These are phyloP conservation scores for Drosophila cardini DNA, from an alignment of 1,140 invertebrate genomes.

Conservation along the genomic window DNA sequence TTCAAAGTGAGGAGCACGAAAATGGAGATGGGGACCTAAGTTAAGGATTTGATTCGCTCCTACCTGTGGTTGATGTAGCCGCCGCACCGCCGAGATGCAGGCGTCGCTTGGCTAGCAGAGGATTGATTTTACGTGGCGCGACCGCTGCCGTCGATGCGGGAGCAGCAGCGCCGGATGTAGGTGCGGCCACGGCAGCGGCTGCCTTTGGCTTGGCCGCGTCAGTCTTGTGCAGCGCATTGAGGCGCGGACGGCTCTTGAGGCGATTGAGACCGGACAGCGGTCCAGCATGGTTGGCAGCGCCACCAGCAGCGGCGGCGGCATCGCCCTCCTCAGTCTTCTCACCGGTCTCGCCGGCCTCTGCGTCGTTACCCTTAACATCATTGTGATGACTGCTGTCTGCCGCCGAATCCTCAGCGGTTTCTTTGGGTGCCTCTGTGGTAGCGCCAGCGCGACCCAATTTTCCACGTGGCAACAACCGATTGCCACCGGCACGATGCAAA, in stretches of 20 bases:
- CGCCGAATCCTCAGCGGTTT: slow-evolving; percentile 75
- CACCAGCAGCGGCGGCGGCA: slow-evolving; percentile 40
- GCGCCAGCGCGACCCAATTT: slow-evolving; percentile 67
- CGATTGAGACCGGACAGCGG: slow-evolving; percentile 75
- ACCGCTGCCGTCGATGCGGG: slow-evolving; percentile 35
- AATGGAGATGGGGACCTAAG: too few species aligned
- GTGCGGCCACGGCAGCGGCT: slow-evolving; percentile 36
- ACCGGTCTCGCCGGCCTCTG: slow-evolving; percentile 42
- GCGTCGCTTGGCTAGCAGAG: slow-evolving; percentile 79
- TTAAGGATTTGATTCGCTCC: too few species aligned
- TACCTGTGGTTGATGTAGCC: slow-evolving; percentile 73
- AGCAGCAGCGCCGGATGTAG: slow-evolving; percentile 13
- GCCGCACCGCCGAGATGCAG: slow-evolving; percentile 66
- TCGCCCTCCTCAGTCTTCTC: slow-evolving; percentile 68
- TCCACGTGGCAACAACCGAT: slow-evolving; percentile 67
- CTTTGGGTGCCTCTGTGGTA: slow-evolving; percentile 82
- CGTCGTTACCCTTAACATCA: slow-evolving; percentile 67
- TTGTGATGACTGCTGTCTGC: slow-evolving; percentile 75
- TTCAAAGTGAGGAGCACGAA: too few species aligned
- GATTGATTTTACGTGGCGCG: slow-evolving; percentile 79
- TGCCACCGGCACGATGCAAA: slow-evolving; percentile 70
- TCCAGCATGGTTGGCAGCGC: slow-evolving; percentile 48
- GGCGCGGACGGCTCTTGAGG: slow-evolving; percentile 78
- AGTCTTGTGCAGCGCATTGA: slow-evolving; percentile 81
- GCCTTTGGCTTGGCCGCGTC: slow-evolving; percentile 68